Evolutionary conservation across 2,797 vertebrate genomes (phyloP).

Genomic region (Eutrigla gurnardus): DNA sequence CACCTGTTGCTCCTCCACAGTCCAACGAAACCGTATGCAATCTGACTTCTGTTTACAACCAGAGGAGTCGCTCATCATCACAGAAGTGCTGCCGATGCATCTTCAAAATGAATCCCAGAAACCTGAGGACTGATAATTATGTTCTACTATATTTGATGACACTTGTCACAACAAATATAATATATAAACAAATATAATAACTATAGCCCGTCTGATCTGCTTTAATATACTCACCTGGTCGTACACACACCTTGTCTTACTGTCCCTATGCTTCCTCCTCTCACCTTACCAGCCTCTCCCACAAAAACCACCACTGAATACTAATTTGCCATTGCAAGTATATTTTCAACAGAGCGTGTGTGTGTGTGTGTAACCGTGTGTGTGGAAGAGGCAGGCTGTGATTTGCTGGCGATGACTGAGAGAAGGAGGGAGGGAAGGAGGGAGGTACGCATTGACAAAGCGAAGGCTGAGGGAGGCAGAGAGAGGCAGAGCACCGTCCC

Average conservation of each 20-base stretch:
- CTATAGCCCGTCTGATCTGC: too few relatives aligned
- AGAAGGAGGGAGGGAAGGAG: conserved; percentile 43
- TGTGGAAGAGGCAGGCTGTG: conserved; percentile 64
- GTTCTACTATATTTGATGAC: too few relatives aligned
- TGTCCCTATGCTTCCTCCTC: not conserved
- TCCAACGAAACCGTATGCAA: too few relatives aligned
- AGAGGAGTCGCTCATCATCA: too few relatives aligned
- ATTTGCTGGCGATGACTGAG: conserved; percentile 83
- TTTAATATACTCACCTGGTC: not conserved
- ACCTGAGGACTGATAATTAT: too few relatives aligned
- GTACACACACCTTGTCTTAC: not conserved
- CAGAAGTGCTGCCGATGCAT: too few relatives aligned
- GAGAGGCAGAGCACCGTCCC: conserved; percentile 68
- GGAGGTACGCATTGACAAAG: conserved; percentile 68
- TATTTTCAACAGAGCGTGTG: conserved; percentile 28
- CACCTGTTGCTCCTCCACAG: too few relatives aligned
- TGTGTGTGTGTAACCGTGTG: conserved; percentile 17
- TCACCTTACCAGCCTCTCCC: conserved; percentile 40
- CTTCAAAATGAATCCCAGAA: too few relatives aligned
- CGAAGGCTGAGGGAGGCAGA: conserved; percentile 44
- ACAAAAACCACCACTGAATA: conserved; percentile 71
- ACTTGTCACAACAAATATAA: too few relatives aligned
- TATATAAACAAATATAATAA: too few relatives aligned
- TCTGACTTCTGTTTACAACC: too few relatives aligned
- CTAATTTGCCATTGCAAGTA: conserved; percentile 67